Conservation (phyloP, 2,888 invertebrate genomes). For the Epinotia nisella region DNA sequence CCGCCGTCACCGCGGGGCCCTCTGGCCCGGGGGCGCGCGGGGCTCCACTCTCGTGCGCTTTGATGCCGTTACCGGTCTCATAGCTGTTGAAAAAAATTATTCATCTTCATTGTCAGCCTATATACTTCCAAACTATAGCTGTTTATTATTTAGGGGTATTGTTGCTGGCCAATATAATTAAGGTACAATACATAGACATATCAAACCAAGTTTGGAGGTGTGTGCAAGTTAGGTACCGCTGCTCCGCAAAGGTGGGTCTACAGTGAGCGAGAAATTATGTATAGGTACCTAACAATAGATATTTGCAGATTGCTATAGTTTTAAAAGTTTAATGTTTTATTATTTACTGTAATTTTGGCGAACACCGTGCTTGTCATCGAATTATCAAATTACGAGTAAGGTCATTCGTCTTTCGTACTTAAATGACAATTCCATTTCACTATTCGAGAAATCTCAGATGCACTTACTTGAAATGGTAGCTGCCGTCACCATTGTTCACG, state of each 20-base stretch:
- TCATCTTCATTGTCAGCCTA: not conserved
- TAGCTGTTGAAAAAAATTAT: constrained; percentile 70
- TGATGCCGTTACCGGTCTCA: constrained; percentile 88
- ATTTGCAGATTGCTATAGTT: too few relatives aligned
- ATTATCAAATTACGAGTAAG: too few relatives aligned
- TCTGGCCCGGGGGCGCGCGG: constrained; percentile 84
- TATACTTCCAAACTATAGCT: not conserved
- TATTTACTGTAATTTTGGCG: too few relatives aligned
- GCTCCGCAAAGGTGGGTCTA: too few relatives aligned
- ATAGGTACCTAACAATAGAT: too few relatives aligned
- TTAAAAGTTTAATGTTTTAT: too few relatives aligned
- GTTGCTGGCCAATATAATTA: not conserved
- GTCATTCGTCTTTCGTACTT: too few relatives aligned
- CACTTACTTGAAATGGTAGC: constrained; percentile 86
- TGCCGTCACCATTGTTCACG: constrained; percentile 87
- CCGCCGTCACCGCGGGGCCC: constrained; percentile 83
- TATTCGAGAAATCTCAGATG: not conserved
- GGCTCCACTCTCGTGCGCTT: constrained; percentile 84
- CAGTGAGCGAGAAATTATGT: too few relatives aligned
- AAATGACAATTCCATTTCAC: too few relatives aligned
- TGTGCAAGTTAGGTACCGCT: not conserved
- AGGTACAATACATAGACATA: not conserved
- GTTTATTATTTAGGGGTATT: not conserved
- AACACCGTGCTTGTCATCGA: too few relatives aligned
- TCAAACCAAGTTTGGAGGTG: not conserved